Evolutionary conservation across 2,797 vertebrate species (phyloP), one percentile per base, ranked within the genome.

Genomic region (Manis javanica): DNA sequence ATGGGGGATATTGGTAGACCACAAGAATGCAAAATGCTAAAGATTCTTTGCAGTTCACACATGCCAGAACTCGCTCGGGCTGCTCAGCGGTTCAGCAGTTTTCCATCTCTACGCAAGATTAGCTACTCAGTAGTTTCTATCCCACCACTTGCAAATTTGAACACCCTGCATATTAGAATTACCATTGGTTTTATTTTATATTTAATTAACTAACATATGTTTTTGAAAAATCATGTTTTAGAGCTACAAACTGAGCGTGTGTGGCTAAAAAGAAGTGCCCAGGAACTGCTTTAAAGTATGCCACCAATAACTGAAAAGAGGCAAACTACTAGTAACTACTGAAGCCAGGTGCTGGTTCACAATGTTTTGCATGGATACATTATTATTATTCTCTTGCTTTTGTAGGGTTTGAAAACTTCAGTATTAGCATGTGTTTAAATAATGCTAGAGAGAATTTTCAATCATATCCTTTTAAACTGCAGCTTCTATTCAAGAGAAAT

Each of bases 401-500:
- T 69, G 37, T 55, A 10, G 12, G 6, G 8, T 16, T 42, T 90
- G 57, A 87, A 81, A 78, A 46, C 90, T 87, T 94, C 59, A 66
- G 12, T 61, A 90, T 64, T n/a, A 94, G 34, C 57, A 85, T 81
- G 39, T 51, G 77, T 57, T 68, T 21, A 84, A 94, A 81, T 68
- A 89, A 57, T 79, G 31, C 51, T 75, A 91, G 12, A 78, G 10
- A 88, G 23, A 74, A 82, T 46, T 46, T 46, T 46, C 46, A 46
- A 46, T 46, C 46, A 46, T 51, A 51, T 18, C 10, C 75, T 96
- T 96, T 89, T 90, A 94, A 92, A 93, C 46, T 7, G n/a, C 1
- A 92, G 61, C 19, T 85, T 85, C 49, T 79, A 29, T 93, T 96
- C 31, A 71, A 91, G 15, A 94, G 53, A 94, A 97, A 85, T 77